These are phyloP conservation scores for Pantelozetes paolii DNA, from an alignment of 2,888 invertebrate genomes.

Conservation along the genomic window DNA sequence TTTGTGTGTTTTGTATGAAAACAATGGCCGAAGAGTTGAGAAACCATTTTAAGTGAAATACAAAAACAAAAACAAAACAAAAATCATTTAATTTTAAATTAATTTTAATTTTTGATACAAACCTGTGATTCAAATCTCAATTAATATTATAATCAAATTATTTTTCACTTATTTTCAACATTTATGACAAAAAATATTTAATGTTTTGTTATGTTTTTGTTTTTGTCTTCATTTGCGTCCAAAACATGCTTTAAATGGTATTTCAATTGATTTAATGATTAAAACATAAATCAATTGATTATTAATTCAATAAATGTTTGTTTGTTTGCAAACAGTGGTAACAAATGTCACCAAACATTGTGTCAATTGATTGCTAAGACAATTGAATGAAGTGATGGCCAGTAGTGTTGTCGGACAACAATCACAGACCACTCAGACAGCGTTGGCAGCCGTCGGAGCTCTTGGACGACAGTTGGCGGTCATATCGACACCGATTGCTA, in stretches of 20 bases:
- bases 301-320: no score
- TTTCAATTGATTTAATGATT: not conserved
- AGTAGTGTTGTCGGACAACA: not conserved
- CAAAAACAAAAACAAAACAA: no score
- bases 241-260: conserved; percentile 6
- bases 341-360: conserved; percentile 13
- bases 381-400: not conserved
- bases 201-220: not conserved
- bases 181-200: not conserved
- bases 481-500: not conserved
- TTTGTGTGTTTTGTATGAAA: no score
- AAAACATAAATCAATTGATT: not conserved
- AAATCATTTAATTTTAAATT: no score
- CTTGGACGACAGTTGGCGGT: not conserved
- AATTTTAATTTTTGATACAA: no score
- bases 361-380: not conserved
- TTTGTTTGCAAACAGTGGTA: not conserved
- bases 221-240: no score
- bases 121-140: no score
- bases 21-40: not conserved
- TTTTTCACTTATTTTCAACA: no score
- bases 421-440: not conserved
- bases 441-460: not conserved
- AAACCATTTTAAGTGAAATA: not conserved
- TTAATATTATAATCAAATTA: no score